phyloP scores from a whole-genome alignment of 2,113 vertebrate genomes.

The Rostratula benghalensis region DNA sequence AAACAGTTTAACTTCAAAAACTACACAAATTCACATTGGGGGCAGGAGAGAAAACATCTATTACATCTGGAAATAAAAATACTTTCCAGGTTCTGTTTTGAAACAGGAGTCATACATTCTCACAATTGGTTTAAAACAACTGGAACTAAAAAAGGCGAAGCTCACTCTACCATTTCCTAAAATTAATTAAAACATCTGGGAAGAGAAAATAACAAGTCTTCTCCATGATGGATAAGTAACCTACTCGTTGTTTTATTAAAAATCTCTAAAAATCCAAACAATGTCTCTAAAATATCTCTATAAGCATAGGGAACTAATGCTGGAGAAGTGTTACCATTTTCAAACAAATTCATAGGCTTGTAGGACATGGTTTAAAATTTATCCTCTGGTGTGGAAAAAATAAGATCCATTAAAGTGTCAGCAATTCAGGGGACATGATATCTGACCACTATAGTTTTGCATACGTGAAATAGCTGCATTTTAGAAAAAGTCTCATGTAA shows the following conservation, averaged over 20 bases:
- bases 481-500: not conserved
- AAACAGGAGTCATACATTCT: conserved; percentile 23
- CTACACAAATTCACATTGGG: not conserved
- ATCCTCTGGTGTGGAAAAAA: not conserved
- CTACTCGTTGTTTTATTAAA: not conserved
- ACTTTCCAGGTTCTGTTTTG: conserved; percentile 1
- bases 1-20: not conserved
- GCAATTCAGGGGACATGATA: not conserved
- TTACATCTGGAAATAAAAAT: conserved; percentile 42
- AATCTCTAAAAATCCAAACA: no score
- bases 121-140: conserved; percentile 39
- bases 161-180: not conserved
- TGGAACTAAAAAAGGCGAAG: conserved; percentile 22
- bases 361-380: not conserved
- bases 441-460: not conserved
- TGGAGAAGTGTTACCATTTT: not conserved
- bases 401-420: not conserved
- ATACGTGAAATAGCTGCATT: not conserved
- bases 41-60: not conserved
- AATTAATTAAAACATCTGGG: not conserved
- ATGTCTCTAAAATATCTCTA: not conserved
- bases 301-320: not conserved
- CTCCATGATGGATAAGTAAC: not conserved
- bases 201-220: not conserved
- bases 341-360: not conserved